Base-by-base conservation (phyloP, 2,113 vertebrate species). In the Corydoras sp. region DNA sequence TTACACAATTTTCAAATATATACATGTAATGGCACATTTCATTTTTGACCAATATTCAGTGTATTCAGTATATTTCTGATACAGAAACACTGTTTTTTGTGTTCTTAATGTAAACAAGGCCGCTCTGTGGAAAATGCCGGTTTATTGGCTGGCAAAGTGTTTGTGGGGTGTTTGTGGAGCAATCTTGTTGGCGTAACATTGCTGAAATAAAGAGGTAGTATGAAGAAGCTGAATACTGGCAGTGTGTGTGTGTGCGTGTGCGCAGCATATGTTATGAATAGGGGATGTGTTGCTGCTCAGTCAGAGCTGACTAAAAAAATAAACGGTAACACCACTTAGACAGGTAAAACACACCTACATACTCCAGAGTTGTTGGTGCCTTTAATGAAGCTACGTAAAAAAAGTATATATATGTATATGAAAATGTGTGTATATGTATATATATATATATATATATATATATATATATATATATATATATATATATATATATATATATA, bases 241-340 rank as follows among this genome's bases (percentile, higher is more conserved):
- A 65, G 69, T 78, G 69, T 78, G 60, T 68, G 65, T 30, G 35
- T 64, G 68, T 63, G 62, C 50, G 51, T 58, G 48, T 53, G 53
- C 31, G 58, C 10, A 69, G 64, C 61, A 73, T 66, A 30, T 67
- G 72, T 64, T 43, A 72, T 79, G 77, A 77, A 77, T 80, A 60
- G 69, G 51, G 63, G 59, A 71, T 77, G 64, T 80, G 71, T 77
- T 77, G 43, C 63, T 68, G 68, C 60, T 65, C 74, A 54, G 63
- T 66, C 51, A 32, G 62, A 70, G 71, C 65, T 63, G 66, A 53
- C 56, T n/a, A 74, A 77, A 62, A 56, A 75, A 77, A 80, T 77
- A 66, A 66, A 75, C 72, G 65, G 60, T 14, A 35, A 49, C 29
- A 43, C 15, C 11, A 51, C 43, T 6, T 61, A 77, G 69, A 50